Base-by-base conservation (phyloP, 1,140 invertebrate species). In the Bombus pyrosoma region DNA sequence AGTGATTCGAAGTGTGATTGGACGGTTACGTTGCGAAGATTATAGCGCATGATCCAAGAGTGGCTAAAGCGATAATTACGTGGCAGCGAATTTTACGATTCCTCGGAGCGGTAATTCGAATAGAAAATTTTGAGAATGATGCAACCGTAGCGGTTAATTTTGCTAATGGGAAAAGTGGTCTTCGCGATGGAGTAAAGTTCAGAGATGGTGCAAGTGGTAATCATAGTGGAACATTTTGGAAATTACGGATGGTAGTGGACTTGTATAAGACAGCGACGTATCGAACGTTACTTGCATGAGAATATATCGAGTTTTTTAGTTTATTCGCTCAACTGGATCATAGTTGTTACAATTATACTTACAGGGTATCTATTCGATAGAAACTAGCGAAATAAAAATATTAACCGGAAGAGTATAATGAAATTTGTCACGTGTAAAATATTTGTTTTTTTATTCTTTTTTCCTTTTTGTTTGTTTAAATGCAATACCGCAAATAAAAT, bases 361-460 rank as follows among this genome's bases (percentile, higher is more conserved):
- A 53, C 47, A 53, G 18, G 15, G 0, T 53, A 3, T 53, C 6
- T 22, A 18, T 53, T 22, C 0, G 8, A 53, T 22, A 22, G 47
- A 8, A 53, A 53, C 5, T 53, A 53, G 5, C 1, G 47, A 53
- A 22, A 53, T 53, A 22, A 53, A 53, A 53, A 53, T 53, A 53
- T 53, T 22, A 53, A 53, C 47, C 4, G 28, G 28, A 59, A 6
- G 1, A 62, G 13, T n/a, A n/a, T n/a, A 62, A 62, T 53, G 47
- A 53, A 53, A 53, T n/a, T 28, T n/a, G 12, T 62, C 28, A n/a
- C 3, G 0, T 62, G 28, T 1, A n/a, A n/a, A 62, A n/a, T 62
- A n/a, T 62, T 37, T 34, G 6, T 3, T 22, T 1, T 0, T 18
- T 32, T 34, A 1, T 32, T 18, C 5, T 22, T 2, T 3, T 8